These are phyloP conservation scores for Chondrilla cf. caribensis DNA, from an alignment of 37 sponge, comb jelly and placozoan species.

Conservation along the genomic window DNA sequence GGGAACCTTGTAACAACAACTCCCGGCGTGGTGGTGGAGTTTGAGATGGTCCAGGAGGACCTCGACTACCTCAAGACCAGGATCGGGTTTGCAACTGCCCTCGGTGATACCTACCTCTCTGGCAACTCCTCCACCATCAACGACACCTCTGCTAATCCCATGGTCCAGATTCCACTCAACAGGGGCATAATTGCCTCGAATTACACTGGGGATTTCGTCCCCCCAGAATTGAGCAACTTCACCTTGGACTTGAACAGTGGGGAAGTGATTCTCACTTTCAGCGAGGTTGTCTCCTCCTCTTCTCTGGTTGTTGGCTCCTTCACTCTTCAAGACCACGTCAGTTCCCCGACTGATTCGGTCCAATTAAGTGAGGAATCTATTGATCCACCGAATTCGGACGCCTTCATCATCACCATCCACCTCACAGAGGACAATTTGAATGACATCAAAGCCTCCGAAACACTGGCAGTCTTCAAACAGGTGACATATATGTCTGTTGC, in stretches of 20 bases:
- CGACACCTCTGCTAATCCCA: slow-evolving; percentile 59
- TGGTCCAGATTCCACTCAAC: slow-evolving; percentile 28
- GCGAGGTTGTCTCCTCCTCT: slow-evolving; percentile 57
- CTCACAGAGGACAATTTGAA: slow-evolving; percentile 52
- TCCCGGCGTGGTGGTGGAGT: slow-evolving; percentile 23
- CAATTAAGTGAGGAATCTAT: slow-evolving; percentile 41
- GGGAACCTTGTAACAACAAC: slow-evolving; percentile 25
- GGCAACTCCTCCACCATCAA: slow-evolving; percentile 36
- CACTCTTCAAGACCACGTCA: slow-evolving; percentile 45
- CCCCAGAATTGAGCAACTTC: slow-evolving; percentile 55
- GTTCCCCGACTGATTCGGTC: slow-evolving; percentile 15
- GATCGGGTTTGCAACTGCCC: slow-evolving; percentile 73
- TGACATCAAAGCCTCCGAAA: slow-evolving; percentile 51
- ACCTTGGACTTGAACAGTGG: slow-evolving; percentile 78
- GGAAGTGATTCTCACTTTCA: slow-evolving; percentile 62
- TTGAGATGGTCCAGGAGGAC: slow-evolving; percentile 36
- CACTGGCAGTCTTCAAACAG: slow-evolving; percentile 37
- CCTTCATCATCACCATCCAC: slow-evolving; percentile 37
- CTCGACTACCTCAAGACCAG: slow-evolving; percentile 65
- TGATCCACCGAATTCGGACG: slow-evolving; percentile 16
- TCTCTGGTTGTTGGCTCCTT: slow-evolving; percentile 33
- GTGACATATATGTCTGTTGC: slow-evolving; percentile 52
- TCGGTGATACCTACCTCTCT: slow-evolving; percentile 69
- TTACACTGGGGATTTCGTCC: slow-evolving; percentile 38
- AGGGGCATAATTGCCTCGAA: slow-evolving; percentile 51